Base-by-base conservation (phyloP, 2,888 invertebrate species). In the Hydropsyche betteni region DNA sequence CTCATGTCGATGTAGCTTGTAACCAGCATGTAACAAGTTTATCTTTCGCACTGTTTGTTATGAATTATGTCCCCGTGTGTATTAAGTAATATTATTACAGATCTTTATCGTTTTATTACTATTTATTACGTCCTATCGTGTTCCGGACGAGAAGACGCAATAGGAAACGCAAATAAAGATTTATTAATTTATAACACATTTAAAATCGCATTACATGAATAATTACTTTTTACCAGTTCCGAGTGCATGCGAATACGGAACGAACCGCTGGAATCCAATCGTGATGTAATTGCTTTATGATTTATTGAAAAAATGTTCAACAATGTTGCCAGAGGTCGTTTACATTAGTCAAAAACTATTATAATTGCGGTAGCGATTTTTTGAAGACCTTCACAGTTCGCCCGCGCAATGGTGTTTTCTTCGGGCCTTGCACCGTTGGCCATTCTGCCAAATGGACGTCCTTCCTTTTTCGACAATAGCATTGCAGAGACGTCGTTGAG, bases 41-140 rank as follows among this genome's bases (percentile, higher is more conserved):
- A 64, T 64, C 64, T 33, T 44, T 34, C 34, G 64, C 10, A 10
- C 44, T 44, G 44, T 44, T 44, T 44, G 3, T 58, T 58, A 58
- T 58, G 58, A 58, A 58, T 58, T 58, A 58, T 58, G 14, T 58
- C 16, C 16, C 24, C 36, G n/a, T 64, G 36, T 34, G 36, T 64
- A 64, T 64, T 64, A 36, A 64, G 64, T 64, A 64, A 64, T 64
- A 64, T 33, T 36, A 64, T 58, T 58, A 36, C 12, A 24, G 64
- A 64, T 64, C 34, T 24, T 36, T 64, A 64, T 64, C 64, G 64
- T 64, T 64, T n/a, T 55, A 34, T 64, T 36, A 10, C 44, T 44
- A 64, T 64, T 64, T 64, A 64, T 24, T 58, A 24, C 8, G 16
- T 58, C 24, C 24, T 24, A 24, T 24, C 58, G 58, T 58, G 58